phyloP scores from a whole-genome alignment of 2,888 invertebrate genomes.

The Furcula furcula region DNA sequence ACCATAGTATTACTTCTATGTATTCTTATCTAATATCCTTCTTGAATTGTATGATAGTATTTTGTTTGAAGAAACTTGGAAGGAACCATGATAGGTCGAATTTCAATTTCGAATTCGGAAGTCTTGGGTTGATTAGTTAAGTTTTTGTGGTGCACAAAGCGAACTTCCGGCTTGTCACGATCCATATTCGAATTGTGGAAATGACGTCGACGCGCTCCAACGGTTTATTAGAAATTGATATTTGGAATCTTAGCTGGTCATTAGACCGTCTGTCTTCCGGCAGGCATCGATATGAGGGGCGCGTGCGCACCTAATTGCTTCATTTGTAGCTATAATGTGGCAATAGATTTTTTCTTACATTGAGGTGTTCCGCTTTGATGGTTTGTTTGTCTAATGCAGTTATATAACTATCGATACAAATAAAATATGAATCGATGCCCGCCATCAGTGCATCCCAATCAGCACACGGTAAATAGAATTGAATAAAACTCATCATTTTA shows the following conservation, averaged over 20 bases:
- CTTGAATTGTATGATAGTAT: slow-evolving; percentile 7
- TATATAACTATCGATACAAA: slow-evolving; percentile 40
- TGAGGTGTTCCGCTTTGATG: slow-evolving; percentile 52
- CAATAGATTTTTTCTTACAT: slow-evolving; percentile 39
- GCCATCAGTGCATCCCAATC: slow-evolving; percentile 47
- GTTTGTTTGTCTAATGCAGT: slow-evolving; percentile 24
- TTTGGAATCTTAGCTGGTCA: slow-evolving; percentile 73
- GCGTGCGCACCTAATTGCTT: slow-evolving; percentile 77
- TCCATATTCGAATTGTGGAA: slow-evolving; percentile 54
- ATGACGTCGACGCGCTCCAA: slow-evolving; percentile 63
- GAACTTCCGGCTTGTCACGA: slow-evolving; percentile 68
- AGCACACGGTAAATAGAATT: slow-evolving; percentile 50
- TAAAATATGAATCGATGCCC: slow-evolving; percentile 41
- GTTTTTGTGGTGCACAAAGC: slow-evolving; percentile 61
- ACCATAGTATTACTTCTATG: too few species aligned
- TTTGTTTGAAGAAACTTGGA: slow-evolving; percentile 52
- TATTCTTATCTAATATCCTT: too few species aligned
- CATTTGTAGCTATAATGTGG: slow-evolving; percentile 70
- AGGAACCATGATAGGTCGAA: slow-evolving; percentile 63
- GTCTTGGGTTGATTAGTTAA: slow-evolving; percentile 70
- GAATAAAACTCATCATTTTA: slow-evolving; percentile 70
- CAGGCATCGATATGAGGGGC: slow-evolving; percentile 50
- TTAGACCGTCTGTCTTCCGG: slow-evolving; percentile 78
- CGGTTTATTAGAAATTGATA: slow-evolving; percentile 75
- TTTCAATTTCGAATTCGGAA: slow-evolving; percentile 58